Evolutionary conservation across 2,888 invertebrate genomes (phyloP), one percentile per base, ranked within the genome.

Genomic region (Drosophila incognita): DNA sequence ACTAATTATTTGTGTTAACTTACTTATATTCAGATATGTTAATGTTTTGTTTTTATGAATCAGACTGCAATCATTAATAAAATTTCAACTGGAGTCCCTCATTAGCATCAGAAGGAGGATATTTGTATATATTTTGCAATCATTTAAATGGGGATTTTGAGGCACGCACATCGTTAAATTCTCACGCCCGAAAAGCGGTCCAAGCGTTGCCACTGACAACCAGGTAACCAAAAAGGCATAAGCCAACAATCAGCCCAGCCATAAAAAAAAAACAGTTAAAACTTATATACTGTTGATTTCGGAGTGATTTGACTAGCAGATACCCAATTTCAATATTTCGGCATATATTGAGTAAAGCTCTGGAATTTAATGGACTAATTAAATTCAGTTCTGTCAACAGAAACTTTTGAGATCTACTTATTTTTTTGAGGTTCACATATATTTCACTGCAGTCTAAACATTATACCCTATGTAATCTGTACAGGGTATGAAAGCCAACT

Each of bases 111-210:
- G 29, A 15, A 53, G 33, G 27, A 3, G 35, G 27, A 40, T 33
- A 49, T 7, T n/a, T 40, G 29, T 56, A n/a, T 42, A 36, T 15
- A 24, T 53, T 36, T 18, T 36, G 21, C 36, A 31, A 40, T 13
- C 3, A n/a, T 63, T 63, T 21, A 52, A 36, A 57, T 27, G 42
- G 21, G n/a, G 24, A 5, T 21, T 24, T 53, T 38, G 51, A 70
- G 64, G 56, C 70, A 60, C 58, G 76, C 71, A 88, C 83, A 77
- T 85, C 89, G 84, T 85, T 85, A 85, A 85, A 85, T 77, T 88
- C 72, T 76, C 62, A 85, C 85, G 85, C 87, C 74, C 81, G 84
- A 79, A 49, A 75, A 64, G 66, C 61, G 63, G 31, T 38, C 59
- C 52, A 76, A 69, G 71, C 63, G 53, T 68, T 74, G 68, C 66